Base-by-base conservation (phyloP, 2,888 invertebrate genomes). In the Perithous albicinctus region DNA sequence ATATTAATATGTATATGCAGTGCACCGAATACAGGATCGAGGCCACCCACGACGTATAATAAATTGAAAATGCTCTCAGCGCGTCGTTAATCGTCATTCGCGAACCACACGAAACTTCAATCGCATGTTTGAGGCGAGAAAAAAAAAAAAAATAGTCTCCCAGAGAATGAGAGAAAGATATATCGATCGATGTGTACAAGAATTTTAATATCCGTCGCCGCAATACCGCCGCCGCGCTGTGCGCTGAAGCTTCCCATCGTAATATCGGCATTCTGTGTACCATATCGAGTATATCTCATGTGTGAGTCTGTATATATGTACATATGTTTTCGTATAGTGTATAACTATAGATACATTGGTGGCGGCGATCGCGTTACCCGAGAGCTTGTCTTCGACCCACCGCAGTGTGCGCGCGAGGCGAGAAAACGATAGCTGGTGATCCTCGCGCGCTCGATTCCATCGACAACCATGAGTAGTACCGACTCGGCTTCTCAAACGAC, bases 181-280 rank as follows among this genome's bases (percentile, higher is more conserved):
- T n/a, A n/a, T n/a, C n/a, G n/a, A 23, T 3, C 51, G 43, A 41
- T 77, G 41, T 64, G 73, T 73, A 67, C 46, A 48, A 66, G 76
- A 79, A 84, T 82, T 84, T 84, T 78, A 82, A 82, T 84, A 84
- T 78, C 80, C 77, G 73, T 78, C 82, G 74, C 48, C 29, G 67
- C 61, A 80, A 84, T 80, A 78, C 66, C 59, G 35, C 43, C n/a
- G n/a, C n/a, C n/a, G n/a, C n/a, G n/a, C n/a, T n/a, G n/a, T n/a
- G 51, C 48, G 32, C 41, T 23, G 35, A 23, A n/a, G 41, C 54
- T 46, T 66, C 66, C 41, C 46, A 23, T 32, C 51, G 69, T 61
- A 54, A 48, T 77, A 77, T 77, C 63, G 51, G 23, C 69, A 51
- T 70, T 77, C 61, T 51, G 41, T 63, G 29, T 70, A 15, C 18